Percentiles rank a stretch among this genome's conserved stretches.
Evolutionary conservation across 2,113 vertebrate species (phyloP).

Genomic region (Madoqua kirkii): DNA sequence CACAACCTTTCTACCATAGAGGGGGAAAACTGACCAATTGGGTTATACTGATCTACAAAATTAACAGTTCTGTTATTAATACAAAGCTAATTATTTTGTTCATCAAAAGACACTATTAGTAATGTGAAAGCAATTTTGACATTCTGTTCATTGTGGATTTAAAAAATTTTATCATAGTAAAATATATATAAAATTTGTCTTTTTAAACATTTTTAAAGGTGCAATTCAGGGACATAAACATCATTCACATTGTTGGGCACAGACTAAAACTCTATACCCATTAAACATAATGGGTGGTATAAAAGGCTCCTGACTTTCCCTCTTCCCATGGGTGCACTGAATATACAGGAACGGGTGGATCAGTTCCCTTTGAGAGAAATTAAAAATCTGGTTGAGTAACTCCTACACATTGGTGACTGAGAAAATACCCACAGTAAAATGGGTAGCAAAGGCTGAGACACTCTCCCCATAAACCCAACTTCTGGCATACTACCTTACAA

Average conservation of each 20-base stretch:
- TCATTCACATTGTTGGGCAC: neutral
- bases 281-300: neutral
- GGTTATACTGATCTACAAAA: neutral
- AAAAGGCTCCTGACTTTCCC: neutral
- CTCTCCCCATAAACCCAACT: neutral
- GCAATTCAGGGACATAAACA: neutral
- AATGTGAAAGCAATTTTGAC: neutral
- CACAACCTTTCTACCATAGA: neutral
- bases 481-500: neutral
- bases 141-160: neutral
- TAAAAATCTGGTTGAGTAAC: neutral
- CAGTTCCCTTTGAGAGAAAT: neutral
- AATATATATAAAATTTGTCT: neutral
- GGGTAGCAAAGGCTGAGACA: neutral
- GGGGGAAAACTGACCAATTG: neutral
- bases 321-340: neutral
- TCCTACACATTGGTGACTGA: neutral
- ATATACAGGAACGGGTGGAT: neutral
- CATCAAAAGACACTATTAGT: neutral
- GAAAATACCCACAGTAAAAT: neutral
- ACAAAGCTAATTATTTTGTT: neutral
- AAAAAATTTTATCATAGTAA: neutral
- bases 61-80: neutral
- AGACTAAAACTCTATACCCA: neutral
- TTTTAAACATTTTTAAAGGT: neutral